These are phyloP conservation scores for pig (Sus scrofa) DNA, from an alignment of 2,113 vertebrate genomes.

Conservation along the genomic window T2T-Sscrofa CM000826.6:44212001-44212500, in stretches of 20 bases:
- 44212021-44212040: neutral
- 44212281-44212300: neutral
- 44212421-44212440: neutral
- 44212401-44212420: neutral
- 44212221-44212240: neutral
- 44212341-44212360: neutral
- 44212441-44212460: neutral
- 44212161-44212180: neutral
- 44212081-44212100: neutral
- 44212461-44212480: neutral
- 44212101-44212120: neutral
- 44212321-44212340: neutral
- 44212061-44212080: neutral
- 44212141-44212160: neutral
- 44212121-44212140: accelerated
- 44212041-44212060: neutral
- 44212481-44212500: neutral
- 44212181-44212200: neutral
- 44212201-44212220: accelerated
- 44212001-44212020: neutral
- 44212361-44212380: neutral
- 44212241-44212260: neutral
- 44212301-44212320: neutral
- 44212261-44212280: neutral
- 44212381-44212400: neutral